These are phyloP conservation scores for Galerucella calmariensis DNA, from an alignment of 2,888 invertebrate species.

Conservation along the genomic window DNA sequence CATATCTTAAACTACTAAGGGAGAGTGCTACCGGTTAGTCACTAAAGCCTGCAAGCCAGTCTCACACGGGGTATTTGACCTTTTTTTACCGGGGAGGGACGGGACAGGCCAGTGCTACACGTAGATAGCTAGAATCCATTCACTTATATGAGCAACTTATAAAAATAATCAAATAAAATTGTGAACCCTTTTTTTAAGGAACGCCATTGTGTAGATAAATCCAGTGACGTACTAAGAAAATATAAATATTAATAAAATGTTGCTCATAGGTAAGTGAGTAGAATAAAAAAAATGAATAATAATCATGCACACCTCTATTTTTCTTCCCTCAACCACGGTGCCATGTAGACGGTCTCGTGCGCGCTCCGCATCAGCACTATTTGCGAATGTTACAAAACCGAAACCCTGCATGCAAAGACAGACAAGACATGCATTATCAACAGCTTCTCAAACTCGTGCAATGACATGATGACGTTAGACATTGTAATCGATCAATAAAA, in stretches of 20 bases:
- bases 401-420: constrained; percentile 99
- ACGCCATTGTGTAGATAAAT: not conserved
- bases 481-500: constrained; percentile 43
- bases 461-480: constrained; percentile 71
- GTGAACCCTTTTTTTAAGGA: not conserved
- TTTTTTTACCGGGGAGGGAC: constrained; percentile 67
- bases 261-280: constrained; percentile 43
- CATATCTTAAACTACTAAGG: constrained; percentile 43
- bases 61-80: constrained; percentile 65
- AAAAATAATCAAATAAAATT: not conserved
- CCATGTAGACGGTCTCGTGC: constrained; percentile 99
- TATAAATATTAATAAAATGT: constrained; percentile 22
- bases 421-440: constrained; percentile 93
- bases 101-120: constrained; percentile 71
- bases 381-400: constrained; percentile 99
- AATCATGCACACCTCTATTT: constrained; percentile 99
- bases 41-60: constrained; percentile 66
- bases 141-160: constrained; percentile 30
- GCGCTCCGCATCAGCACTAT: constrained; percentile 99
- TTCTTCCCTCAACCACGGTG: constrained; percentile 99
- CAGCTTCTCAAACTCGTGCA: constrained; percentile 83
- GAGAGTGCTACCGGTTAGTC: constrained; percentile 64
- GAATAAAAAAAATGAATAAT: constrained; percentile 44
- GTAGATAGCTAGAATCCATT: constrained; percentile 60
- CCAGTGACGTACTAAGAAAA: not conserved